These are phyloP conservation scores for Cynocephalus volans DNA, from an alignment of 2,113 vertebrate genomes.

Conservation along the genomic window DNA sequence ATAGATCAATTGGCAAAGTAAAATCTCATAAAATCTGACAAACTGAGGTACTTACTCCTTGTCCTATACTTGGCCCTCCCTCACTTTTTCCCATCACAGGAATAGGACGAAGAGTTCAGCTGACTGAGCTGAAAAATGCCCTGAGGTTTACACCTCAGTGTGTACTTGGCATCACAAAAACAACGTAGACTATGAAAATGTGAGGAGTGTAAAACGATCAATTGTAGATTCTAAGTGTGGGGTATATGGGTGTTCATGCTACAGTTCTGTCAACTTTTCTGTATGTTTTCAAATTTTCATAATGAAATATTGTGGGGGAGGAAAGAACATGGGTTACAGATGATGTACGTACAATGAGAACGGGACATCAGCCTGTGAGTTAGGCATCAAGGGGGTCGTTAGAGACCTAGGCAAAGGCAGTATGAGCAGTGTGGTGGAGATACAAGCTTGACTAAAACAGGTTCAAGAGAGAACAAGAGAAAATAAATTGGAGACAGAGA, in stretches of 20 bases:
- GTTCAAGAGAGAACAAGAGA: neutral
- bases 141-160: neutral
- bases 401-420: neutral
- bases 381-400: neutral
- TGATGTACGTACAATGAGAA: neutral
- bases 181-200: neutral
- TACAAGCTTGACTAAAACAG: neutral
- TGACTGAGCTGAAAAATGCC: neutral
- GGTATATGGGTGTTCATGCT: neutral
- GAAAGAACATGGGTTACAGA: neutral
- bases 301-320: neutral
- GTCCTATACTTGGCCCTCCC: accelerated
- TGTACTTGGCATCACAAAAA: neutral
- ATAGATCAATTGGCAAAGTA: neutral
- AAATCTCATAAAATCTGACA: neutral
- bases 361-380: neutral
- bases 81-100: neutral
- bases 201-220: neutral
- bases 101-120: neutral
- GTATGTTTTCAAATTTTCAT: neutral
- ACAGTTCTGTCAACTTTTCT: neutral
- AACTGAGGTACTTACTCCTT: accelerated
- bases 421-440: neutral
- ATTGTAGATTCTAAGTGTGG: neutral
- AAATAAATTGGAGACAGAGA: neutral